Base-by-base conservation (phyloP, 1,140 invertebrate genomes). In the Contarinia nasturtii region DNA sequence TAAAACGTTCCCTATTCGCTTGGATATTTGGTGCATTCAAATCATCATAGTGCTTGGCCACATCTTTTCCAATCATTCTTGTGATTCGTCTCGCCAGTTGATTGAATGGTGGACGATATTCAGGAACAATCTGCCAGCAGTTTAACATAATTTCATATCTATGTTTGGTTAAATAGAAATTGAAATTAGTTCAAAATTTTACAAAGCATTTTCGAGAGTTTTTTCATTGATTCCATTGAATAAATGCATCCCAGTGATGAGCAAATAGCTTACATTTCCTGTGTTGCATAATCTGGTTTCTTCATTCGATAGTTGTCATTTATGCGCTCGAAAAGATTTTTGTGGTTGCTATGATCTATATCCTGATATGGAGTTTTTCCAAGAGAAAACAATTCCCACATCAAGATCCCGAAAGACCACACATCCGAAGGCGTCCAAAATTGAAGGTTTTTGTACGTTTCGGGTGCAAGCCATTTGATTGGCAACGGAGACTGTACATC, bases 341-440 rank as follows among this genome's bases (percentile, higher is more conserved):
- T 17, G 79, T n/a, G n/a, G n/a, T n/a, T n/a, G n/a, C n/a, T n/a
- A n/a, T n/a, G 76, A 55, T 79, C 75, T 61, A 88, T 80, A 40
- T 82, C 82, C 0, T 82, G 80, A 69, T 93, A 96, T 0, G 91
- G 91, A 1, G 84, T 86, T 55, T 77, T 76, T 0, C 85, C 86
- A 15, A 92, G 69, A 0, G 87, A 85, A 57, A 95, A 96, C 49
- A 95, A 75, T 67, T 97, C 92, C 91, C 91, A 97, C 0, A 27
- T 27, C 27, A 10, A 27, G 10, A 27, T 27, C 10, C 27, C 27
- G 10, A 27, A 27, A 5, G 27, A 27, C 27, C 27, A 27, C 2
- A 93, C 81, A 58, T 95, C 91, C 0, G 84, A 88, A 52, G 88
- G 83, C 0, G 81, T 86, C 1, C 84, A 87, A 55, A 87, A 89